phyloP scores from a whole-genome alignment of 2,113 vertebrate genomes.

The Xyrauchen texanus region DNA sequence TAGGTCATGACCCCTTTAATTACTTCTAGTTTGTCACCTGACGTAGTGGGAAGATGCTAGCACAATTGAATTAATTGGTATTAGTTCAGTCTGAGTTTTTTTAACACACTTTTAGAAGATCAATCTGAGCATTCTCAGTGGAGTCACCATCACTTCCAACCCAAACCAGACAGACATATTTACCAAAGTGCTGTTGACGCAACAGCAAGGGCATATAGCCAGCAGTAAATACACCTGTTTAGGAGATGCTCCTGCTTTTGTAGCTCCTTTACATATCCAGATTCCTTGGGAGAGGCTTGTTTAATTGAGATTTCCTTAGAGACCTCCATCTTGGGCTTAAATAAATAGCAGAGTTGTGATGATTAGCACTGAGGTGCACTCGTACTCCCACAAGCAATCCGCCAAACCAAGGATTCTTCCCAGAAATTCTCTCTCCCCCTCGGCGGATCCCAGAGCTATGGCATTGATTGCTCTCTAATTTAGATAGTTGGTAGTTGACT shows the following conservation, averaged over 20 bases:
- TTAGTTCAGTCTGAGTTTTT: neutral
- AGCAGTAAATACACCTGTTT: conserved; percentile 58
- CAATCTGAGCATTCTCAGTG: neutral
- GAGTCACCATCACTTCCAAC: neutral
- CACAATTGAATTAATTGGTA: neutral
- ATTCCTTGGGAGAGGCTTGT: conserved; percentile 71
- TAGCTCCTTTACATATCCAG: conserved; percentile 75
- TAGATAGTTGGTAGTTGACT: conserved; percentile 32
- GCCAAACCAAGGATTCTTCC: conserved; percentile 38
- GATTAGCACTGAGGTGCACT: conserved; percentile 70
- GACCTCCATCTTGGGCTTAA: conserved; percentile 76
- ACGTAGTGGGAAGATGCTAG: neutral
- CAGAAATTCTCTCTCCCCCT: neutral
- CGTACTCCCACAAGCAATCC: conserved; percentile 60
- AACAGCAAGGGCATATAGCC: conserved; percentile 21
- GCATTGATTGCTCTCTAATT: conserved; percentile 30
- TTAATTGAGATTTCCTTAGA: conserved; percentile 77
- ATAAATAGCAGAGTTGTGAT: conserved; percentile 70
- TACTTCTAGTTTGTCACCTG: neutral
- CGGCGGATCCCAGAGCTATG: conserved; percentile 3
- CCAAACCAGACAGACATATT: neutral
- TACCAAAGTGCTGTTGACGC: conserved; percentile 52
- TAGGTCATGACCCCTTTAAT: too few relatives aligned
- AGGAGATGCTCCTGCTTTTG: conserved; percentile 71
- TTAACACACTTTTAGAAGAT: neutral